Conservation (phyloP, 2,888 invertebrate genomes). For the Bruchidius siliquastri region DNA sequence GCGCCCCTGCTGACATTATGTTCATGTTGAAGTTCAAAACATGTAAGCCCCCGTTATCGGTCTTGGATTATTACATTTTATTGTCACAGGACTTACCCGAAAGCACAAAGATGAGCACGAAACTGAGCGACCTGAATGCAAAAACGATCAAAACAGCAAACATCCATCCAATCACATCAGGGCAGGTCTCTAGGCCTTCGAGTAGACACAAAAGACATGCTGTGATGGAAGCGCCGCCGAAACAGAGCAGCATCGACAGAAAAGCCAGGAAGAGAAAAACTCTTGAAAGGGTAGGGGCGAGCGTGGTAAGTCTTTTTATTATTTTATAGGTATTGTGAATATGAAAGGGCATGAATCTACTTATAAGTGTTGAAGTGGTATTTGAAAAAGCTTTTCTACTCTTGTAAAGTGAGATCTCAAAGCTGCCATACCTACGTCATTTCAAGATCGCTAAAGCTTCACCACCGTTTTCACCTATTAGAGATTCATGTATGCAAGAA, state of each 20-base stretch:
- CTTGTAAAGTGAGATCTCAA: no score
- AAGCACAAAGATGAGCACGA: constrained; percentile 28
- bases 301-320: constrained; percentile 55
- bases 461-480: no score
- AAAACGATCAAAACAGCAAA: constrained; percentile 39
- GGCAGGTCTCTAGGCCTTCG: constrained; percentile 27
- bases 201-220: constrained; percentile 42
- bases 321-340: background rate
- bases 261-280: constrained; percentile 56
- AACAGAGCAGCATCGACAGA: constrained; percentile 31
- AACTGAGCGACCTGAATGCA: constrained; percentile 30
- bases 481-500: no score
- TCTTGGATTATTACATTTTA: no score
- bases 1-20: no score
- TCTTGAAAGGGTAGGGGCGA: constrained; percentile 56
- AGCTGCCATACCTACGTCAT: no score
- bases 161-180: constrained; percentile 14
- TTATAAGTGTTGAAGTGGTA: no score
- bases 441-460: no score
- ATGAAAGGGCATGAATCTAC: no score
- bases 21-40: no score
- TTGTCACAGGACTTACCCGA: constrained; percentile 46
- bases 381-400: no score
- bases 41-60: no score
- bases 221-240: constrained; percentile 27